These are phyloP conservation scores for Lasioglossum morio DNA, from an alignment of 2,888 invertebrate genomes.

Conservation along the genomic window DNA sequence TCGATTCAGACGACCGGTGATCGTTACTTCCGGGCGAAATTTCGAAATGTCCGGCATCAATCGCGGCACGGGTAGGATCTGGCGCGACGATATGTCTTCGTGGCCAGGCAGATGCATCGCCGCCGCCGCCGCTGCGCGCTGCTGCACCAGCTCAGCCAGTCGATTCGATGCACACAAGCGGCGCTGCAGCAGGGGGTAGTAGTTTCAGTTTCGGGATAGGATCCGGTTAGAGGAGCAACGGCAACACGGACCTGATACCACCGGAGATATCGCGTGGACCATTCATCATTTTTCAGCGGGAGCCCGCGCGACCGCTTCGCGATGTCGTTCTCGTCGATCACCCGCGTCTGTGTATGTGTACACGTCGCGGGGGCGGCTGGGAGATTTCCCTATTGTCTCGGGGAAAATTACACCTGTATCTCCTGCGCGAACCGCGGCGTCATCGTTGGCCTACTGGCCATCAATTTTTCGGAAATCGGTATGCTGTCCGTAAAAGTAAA, in stretches of 20 bases:
- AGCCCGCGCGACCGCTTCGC: conserved; percentile 24
- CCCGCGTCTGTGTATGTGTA: background rate
- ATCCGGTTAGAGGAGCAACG: background rate
- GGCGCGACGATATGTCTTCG: conserved; percentile 42
- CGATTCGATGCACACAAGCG: conserved; percentile 31
- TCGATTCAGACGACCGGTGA: conserved; percentile 24
- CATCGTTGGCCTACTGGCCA: background rate
- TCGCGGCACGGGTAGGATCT: conserved; percentile 20
- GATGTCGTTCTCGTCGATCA: conserved; percentile 69
- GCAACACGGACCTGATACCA: conserved; percentile 31
- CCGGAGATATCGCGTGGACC: conserved; percentile 51
- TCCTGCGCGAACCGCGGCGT: background rate
- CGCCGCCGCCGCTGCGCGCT: background rate
- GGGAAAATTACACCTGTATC: conserved; percentile 18
- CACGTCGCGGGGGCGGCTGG: background rate
- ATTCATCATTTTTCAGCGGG: conserved; percentile 67
- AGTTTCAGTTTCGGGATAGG: conserved; percentile 26
- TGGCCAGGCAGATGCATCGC: conserved; percentile 40
- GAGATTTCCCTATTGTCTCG: conserved; percentile 40
- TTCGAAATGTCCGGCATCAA: conserved; percentile 42
- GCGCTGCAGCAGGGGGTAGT: background rate
- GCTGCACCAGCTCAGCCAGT: conserved; percentile 16
- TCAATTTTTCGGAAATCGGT: background rate
- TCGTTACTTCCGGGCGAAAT: conserved; percentile 32
- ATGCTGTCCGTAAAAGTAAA: background rate